Percentiles rank a stretch among this genome's conserved stretches.
phyloP scores from a whole-genome alignment of 1,140 invertebrate genomes.

The Parapsyche elsis region DNA sequence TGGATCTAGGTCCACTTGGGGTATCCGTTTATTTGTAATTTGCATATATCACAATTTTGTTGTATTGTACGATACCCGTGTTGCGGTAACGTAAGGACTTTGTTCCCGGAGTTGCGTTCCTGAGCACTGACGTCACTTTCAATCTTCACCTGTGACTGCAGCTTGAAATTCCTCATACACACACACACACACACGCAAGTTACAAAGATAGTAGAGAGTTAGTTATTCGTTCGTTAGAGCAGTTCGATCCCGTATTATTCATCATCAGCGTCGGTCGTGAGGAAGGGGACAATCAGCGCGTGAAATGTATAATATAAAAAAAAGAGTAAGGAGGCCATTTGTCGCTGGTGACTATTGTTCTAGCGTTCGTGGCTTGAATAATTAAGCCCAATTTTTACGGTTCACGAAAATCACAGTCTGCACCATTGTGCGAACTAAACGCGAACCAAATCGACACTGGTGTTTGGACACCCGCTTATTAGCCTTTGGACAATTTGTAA shows the following conservation, averaged over 20 bases:
- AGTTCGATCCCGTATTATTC: too few relatives aligned
- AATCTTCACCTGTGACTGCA: neutral
- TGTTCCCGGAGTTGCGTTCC: neutral
- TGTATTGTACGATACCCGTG: too few relatives aligned
- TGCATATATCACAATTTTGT: too few relatives aligned
- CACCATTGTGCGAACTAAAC: neutral
- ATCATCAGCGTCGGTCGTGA: neutral
- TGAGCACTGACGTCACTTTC: neutral
- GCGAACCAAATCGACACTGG: neutral
- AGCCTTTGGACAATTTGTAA: neutral
- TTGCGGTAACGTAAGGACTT: neutral
- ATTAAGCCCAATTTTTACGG: conserved; percentile 29
- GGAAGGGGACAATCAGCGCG: conserved; percentile 28
- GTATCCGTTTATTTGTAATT: too few relatives aligned
- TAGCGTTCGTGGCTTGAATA: conserved; percentile 12
- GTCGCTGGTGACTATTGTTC: conserved; percentile 24
- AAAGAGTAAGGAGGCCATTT: conserved; percentile 34
- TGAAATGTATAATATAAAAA: conserved; percentile 28
- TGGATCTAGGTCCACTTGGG: too few relatives aligned
- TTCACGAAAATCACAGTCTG: conserved; percentile 17
- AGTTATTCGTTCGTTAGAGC: too few relatives aligned
- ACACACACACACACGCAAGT: too few relatives aligned
- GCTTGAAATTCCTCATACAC: neutral
- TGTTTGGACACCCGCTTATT: neutral
- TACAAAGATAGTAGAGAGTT: too few relatives aligned